Evolutionary conservation across 2,797 vertebrate genomes (phyloP).

Genomic region (Malurus splendens): DNA sequence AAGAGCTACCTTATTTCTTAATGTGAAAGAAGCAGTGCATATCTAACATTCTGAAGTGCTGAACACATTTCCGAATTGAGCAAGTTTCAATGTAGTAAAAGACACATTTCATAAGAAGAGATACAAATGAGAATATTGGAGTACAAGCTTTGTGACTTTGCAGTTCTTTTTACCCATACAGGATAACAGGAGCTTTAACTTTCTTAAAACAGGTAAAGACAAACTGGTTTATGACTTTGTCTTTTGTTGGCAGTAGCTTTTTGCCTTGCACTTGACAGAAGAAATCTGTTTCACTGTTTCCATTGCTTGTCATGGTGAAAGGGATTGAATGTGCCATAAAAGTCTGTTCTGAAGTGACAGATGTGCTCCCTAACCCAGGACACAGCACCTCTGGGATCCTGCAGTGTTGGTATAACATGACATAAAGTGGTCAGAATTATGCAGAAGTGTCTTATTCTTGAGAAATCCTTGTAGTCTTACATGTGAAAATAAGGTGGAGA

Average conservation of each 20-base stretch:
- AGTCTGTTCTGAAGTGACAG: neutral
- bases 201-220: neutral
- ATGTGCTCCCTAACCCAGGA: neutral
- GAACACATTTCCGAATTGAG: neutral
- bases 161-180: neutral
- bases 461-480: neutral
- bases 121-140: slow-evolving; percentile 12
- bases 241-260: neutral
- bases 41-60: neutral
- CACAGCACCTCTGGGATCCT: neutral
- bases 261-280: neutral
- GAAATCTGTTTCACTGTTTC: neutral
- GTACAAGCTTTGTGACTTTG: neutral
- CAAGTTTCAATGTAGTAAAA: slow-evolving; percentile 33
- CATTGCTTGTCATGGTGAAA: neutral
- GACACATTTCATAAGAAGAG: neutral
- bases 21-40: slow-evolving; percentile 1
- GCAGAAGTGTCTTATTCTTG: neutral
- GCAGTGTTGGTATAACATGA: neutral
- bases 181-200: neutral
- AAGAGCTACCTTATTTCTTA: slow-evolving; percentile 27
- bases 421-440: neutral
- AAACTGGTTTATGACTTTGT: neutral
- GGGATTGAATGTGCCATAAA: neutral
- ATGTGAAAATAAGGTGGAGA: neutral